A percentile compares a stretch with the other conserved stretches of the same genome.
Evolutionary conservation across 2,888 invertebrate species (phyloP).

Genomic region (Liodrosophila aerea): DNA sequence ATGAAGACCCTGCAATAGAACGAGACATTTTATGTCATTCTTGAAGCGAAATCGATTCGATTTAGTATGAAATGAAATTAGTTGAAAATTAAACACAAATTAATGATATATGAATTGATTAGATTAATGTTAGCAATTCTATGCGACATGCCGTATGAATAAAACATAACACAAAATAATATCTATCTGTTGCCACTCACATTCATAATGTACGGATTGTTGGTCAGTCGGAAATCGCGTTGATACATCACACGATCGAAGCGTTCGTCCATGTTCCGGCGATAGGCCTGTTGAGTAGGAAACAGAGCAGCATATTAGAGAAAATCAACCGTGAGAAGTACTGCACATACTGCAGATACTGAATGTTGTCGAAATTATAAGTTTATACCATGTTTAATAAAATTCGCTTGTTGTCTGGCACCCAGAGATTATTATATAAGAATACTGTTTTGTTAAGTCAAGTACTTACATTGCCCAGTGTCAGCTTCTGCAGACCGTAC

Average conservation of each 20-base stretch:
- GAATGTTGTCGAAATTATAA: neutral
- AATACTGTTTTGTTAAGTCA: constrained; percentile 46
- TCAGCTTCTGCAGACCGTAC: constrained; percentile 86
- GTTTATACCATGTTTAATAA: constrained; percentile 62
- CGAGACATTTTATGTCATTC: constrained; percentile 15
- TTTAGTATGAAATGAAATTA: neutral
- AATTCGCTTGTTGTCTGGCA: constrained; percentile 47
- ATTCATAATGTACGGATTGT: constrained; percentile 85
- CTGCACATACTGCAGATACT: constrained; percentile 3
- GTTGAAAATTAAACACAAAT: neutral
- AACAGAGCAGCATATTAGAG: neutral
- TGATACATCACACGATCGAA: constrained; percentile 85
- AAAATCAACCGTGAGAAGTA: neutral
- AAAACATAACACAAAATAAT: neutral
- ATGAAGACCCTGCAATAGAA: constrained; percentile 85
- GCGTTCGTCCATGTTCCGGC: constrained; percentile 84
- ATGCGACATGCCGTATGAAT: no score
- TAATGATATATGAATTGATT: no score
- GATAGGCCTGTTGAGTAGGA: constrained; percentile 83
- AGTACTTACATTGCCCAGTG: constrained; percentile 86
- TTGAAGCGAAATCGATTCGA: constrained; percentile 14
- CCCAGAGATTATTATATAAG: constrained; percentile 79
- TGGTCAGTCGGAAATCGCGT: constrained; percentile 85
- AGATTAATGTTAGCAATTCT: no score
- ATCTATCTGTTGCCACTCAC: constrained; percentile 83